Evolutionary conservation across 37 sponge, comb jelly and placozoan species (phyloP), one percentile per base, ranked within the genome.

Genomic region (Tethya wilhelma): DNA sequence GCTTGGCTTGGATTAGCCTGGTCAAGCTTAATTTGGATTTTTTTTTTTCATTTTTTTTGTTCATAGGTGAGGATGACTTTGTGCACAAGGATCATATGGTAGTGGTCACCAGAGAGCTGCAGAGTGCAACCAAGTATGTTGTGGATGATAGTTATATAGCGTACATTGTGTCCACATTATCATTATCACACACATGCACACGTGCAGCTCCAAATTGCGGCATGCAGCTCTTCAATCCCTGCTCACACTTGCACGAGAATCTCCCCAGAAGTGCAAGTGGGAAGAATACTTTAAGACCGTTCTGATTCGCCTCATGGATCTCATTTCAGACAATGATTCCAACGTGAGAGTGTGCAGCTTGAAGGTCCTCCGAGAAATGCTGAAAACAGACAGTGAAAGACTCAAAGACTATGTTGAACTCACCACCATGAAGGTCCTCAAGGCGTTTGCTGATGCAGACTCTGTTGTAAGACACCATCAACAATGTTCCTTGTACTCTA

Each of bases 251-350:
- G 67, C 81, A 3, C 69, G 82, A 28, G 77, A 79, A 31, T 75
- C 38, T 38, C 81, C 85, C 3, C 68, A 88, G 45, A 60, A 55
- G 39, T 87, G 90, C 59, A 84, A 69, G 57, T 93, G 93, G 93
- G 77, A 80, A 38, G 82, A 93, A 64, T 67, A 93, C 67, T 72
- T 90, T 60, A 69, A 77, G 67, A 56, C 69, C 2, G 78, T 58
- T 0, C 59, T 84, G 0, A 56, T 77, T 8, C 55, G 55, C 12
- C 46, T 77, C 5, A 39, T 84, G 69, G 82, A 70, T 1, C 19
- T 44, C 36, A 59, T 81, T 1, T 38, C 49, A 26, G 76, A 77
- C n/a, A 84, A 78, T 1, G 84, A 86, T 33, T 68, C 45, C 38
- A 40, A 37, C 20, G 73, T 84, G 1, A 62, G 72, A 31, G 59